Conservation (phyloP, 1,140 invertebrate species). For the Atta colombica region DNA sequence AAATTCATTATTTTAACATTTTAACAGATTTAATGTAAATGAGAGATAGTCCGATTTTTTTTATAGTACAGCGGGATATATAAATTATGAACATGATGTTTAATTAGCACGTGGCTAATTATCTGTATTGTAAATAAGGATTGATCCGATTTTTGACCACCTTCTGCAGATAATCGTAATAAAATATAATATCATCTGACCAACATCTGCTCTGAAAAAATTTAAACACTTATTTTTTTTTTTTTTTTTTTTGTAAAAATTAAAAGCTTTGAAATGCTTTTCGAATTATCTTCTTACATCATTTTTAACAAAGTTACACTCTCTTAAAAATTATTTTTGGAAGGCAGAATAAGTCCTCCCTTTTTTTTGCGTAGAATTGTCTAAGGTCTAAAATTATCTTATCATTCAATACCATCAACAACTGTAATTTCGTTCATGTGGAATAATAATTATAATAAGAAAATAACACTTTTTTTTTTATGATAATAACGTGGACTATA, state of each 20-base stretch:
- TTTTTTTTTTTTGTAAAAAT: background rate
- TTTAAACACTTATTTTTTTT: background rate
- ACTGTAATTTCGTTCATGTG: background rate
- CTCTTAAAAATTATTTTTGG: no score
- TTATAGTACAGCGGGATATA: no score
- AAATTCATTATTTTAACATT: background rate
- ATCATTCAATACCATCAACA: background rate
- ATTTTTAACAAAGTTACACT: no score
- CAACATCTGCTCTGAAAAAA: background rate
- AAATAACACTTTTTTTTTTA: no score
- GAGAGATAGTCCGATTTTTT: background rate
- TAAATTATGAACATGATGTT: no score
- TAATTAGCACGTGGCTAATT: no score
- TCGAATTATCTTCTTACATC: no score
- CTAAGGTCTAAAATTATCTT: background rate
- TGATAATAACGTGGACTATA: background rate
- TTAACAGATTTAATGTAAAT: background rate
- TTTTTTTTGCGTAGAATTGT: background rate
- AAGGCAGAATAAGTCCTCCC: no score
- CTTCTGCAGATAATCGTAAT: background rate
- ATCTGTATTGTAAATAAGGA: no score
- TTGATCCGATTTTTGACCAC: background rate
- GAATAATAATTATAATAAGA: background rate
- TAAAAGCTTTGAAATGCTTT: background rate
- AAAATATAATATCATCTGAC: background rate